Conservation (phyloP, 1,140 invertebrate species). For the Halictus rubicundus region DNA sequence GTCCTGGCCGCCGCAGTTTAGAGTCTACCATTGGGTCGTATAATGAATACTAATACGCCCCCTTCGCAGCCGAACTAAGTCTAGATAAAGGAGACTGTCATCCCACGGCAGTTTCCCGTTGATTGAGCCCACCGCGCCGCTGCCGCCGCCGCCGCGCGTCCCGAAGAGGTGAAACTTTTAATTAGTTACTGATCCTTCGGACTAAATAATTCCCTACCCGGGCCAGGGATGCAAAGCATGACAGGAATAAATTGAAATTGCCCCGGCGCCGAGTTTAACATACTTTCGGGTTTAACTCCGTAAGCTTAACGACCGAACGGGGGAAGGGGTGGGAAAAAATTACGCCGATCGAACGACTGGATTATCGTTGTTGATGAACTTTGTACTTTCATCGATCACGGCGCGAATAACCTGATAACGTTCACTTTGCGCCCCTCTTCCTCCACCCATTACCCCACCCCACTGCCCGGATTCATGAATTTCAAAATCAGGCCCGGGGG, state of each 20-base stretch:
- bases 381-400: neutral
- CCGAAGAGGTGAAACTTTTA: slow-evolving; percentile 68
- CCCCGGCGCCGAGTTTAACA: slow-evolving; percentile 49
- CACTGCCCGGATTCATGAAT: neutral
- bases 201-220: slow-evolving; percentile 43
- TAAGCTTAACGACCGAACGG: slow-evolving; percentile 20
- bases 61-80: slow-evolving; percentile 12
- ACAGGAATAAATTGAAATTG: slow-evolving; percentile 66
- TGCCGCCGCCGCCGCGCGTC: neutral
- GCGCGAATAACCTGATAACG: neutral
- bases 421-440: neutral
- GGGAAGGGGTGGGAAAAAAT: neutral
- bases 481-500: neutral
- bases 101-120: slow-evolving; percentile 42
- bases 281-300: slow-evolving; percentile 27
- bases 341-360: neutral
- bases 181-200: slow-evolving; percentile 70
- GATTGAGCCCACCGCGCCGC: slow-evolving; percentile 25
- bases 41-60: slow-evolving; percentile 59
- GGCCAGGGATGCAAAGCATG: slow-evolving; percentile 48
- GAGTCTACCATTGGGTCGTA: slow-evolving; percentile 33
- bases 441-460: no score
- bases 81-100: slow-evolving; percentile 51
- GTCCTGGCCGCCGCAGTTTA: slow-evolving; percentile 28
- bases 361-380: slow-evolving; percentile 8